Evolutionary conservation across 2,113 vertebrate species (phyloP), one percentile per base, ranked within the genome.

Genomic region (Drymodes brunneopygia): DNA sequence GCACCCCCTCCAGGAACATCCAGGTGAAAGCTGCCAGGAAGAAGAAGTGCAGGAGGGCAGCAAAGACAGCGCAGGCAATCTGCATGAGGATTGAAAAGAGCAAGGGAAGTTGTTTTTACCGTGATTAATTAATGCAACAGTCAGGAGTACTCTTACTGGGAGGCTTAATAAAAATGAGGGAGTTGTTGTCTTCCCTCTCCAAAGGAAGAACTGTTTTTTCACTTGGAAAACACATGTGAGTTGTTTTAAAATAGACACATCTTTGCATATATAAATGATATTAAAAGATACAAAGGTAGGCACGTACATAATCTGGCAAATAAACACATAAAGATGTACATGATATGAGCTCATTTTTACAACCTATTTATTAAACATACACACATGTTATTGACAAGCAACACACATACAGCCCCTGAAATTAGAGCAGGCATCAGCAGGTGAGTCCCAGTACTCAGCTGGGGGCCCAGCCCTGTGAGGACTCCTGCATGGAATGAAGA

Each of bases 1-100:
- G 99, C 66, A 99, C 99, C 0, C 99, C 99, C 91, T 99, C 99
- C 97, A 99, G 98, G 96, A 99, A 99, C 99, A 99, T 99, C 99
- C 99, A 99, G 1, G 99, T 99, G 98, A 99, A 99, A 38, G 99
- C 99, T 8, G 99, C 99, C 98, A 99, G 97, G 97, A 99, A 99
- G 98, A 99, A 99, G 98, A 99, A 99, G 94, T 99, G 99, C 56
- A 99, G 98, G 81, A 99, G 98, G 44, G 99, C 99, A 29, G 99
- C 99, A 13, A 99, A 99, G 74, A 99, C 98, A 0, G 99, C 99
- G 83, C 99, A 99, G 51, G 99, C 99, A 38, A 99, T 99, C 99
- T 99, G 97, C 0, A 0, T 24, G 58, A 11, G 33, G 42, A 77
- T 91, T 51, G 56, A 94, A 90, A 92, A 95, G 45, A 64, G 60